Conservation (phyloP, 2,797 vertebrate species). For the Merluccius polli region DNA sequence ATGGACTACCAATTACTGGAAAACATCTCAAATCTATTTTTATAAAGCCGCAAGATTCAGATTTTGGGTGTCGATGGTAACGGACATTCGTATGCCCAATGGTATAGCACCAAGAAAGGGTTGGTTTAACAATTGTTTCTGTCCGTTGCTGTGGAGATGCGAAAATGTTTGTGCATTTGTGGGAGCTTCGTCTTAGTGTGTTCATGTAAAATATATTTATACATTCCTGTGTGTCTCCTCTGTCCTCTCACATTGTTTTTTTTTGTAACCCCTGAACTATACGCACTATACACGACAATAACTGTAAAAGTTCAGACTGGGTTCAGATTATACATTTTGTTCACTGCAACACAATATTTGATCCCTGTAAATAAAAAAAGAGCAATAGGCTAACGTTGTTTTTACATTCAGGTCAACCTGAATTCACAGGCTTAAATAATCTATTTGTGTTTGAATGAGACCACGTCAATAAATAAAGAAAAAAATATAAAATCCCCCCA, state of each 20-base stretch:
- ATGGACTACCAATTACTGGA: constrained; percentile 57
- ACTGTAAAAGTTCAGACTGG: constrained; percentile 67
- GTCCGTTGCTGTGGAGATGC: constrained; percentile 59
- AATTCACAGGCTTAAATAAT: constrained; percentile 75
- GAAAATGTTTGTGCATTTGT: constrained; percentile 62
- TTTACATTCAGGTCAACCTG: constrained; percentile 84
- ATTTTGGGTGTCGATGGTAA: constrained; percentile 50
- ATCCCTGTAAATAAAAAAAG: constrained; percentile 76
- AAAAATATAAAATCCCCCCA: constrained; percentile 63
- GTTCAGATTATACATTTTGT: constrained; percentile 71
- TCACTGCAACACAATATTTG: constrained; percentile 76
- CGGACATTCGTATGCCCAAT: constrained; percentile 58
- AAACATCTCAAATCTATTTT: constrained; percentile 26
- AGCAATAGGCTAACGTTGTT: constrained; percentile 71
- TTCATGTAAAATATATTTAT: constrained; percentile 72
- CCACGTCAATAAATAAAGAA: constrained; percentile 73
- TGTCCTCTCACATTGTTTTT: constrained; percentile 74
- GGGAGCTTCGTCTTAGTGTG: constrained; percentile 62
- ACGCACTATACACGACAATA: constrained; percentile 57
- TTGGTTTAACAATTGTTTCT: constrained; percentile 59
- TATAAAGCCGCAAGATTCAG: constrained; percentile 29
- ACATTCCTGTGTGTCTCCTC: constrained; percentile 78
- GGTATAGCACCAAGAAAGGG: constrained; percentile 76
- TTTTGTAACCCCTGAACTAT: constrained; percentile 72
- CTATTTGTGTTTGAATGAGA: constrained; percentile 73